Percentiles rank a stretch among this genome's conserved stretches.
phyloP scores from a whole-genome alignment of 2,113 vertebrate genomes.

The Heptranchias perlo region DNA sequence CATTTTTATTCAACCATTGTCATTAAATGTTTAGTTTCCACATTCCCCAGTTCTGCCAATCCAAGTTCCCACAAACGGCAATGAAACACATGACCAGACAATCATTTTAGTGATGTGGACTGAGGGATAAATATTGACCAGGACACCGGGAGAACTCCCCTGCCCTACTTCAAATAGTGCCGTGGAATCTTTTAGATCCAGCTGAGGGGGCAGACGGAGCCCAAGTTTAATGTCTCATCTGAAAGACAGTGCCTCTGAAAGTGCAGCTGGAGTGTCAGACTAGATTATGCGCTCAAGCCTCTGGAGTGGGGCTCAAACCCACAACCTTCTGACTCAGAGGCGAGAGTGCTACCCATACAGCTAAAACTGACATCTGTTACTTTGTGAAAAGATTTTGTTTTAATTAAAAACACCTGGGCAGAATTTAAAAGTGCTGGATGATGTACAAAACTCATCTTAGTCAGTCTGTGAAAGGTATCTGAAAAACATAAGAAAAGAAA shows the following conservation, averaged over 20 bases:
- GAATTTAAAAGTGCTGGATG: background rate
- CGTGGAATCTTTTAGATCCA: background rate
- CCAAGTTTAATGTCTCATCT: background rate
- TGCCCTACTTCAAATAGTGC: background rate
- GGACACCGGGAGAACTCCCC: background rate
- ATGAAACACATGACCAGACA: background rate
- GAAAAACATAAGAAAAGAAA: background rate
- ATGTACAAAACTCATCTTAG: background rate
- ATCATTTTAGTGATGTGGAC: background rate
- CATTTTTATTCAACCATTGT: background rate
- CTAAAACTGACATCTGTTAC: background rate
- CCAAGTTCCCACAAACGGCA: background rate
- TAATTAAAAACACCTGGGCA: background rate
- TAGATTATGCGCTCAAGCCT: background rate
- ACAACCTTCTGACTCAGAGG: background rate
- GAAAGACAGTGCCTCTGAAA: background rate
- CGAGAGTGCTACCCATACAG: background rate
- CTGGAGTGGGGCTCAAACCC: background rate
- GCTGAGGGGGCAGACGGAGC: background rate
- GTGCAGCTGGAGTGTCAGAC: background rate
- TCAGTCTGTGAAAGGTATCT: background rate
- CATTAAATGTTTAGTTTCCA: background rate
- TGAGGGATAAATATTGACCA: background rate
- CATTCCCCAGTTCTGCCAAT: background rate
- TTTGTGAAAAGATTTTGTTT: background rate